Conservation (phyloP, 2,888 invertebrate genomes). For the Apodemia duryi region DNA sequence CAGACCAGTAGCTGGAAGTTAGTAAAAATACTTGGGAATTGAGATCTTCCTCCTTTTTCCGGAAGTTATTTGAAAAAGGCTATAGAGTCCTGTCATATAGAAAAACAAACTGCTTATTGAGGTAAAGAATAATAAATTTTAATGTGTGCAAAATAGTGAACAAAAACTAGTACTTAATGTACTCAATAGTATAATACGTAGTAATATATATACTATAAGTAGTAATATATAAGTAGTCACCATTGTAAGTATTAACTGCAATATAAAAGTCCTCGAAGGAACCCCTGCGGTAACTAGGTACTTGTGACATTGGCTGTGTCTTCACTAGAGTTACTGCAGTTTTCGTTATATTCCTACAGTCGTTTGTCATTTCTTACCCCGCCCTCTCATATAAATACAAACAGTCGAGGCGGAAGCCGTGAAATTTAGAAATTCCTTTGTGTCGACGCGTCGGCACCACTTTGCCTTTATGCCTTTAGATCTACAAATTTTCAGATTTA, state of each 20-base stretch:
- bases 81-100: too few species aligned
- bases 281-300: conserved; percentile 37
- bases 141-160: too few species aligned
- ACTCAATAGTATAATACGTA: too few species aligned
- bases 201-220: neutral
- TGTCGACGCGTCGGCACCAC: conserved; percentile 71
- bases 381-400: conserved; percentile 72
- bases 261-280: conserved; percentile 15
- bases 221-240: neutral
- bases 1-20: too few species aligned
- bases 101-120: too few species aligned
- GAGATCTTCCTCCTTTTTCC: too few species aligned
- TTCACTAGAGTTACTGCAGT: conserved; percentile 32
- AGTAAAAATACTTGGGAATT: too few species aligned
- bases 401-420: conserved; percentile 74
- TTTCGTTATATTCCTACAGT: conserved; percentile 40
- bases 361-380: conserved; percentile 74
- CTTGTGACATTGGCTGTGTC: conserved; percentile 41
- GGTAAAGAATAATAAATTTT: too few species aligned
- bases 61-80: too few species aligned
- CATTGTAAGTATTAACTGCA: neutral
- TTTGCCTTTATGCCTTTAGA: conserved; percentile 73
- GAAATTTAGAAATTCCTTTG: conserved; percentile 79
- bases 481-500: conserved; percentile 79
- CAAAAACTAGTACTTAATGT: neutral